Evolutionary conservation across 2,797 vertebrate species (phyloP), one percentile per base, ranked within the genome.

Genomic region (Decapterus maruadsi): DNA sequence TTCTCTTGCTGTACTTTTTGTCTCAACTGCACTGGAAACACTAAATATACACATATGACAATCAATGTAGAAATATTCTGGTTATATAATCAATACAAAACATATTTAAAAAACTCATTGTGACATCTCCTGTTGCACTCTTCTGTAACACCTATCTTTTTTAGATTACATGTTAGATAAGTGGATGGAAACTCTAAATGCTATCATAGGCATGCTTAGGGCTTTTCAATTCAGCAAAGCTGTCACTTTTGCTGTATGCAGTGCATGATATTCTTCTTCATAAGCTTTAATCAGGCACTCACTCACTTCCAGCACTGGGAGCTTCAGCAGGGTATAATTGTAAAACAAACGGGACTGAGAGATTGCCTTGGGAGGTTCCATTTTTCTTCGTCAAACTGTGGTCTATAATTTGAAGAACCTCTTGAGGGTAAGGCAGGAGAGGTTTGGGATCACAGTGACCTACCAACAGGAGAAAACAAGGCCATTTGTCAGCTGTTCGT

Each of bases 181-280:
- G 45, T 66, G 50, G 26, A 53, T 34, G 57, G n/a, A 78, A 46
- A 63, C 51, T 74, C 8, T 38, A 79, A 84, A 74, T 70, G 71
- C 46, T 60, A 65, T 65, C 56, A 78, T 42, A 70, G 60, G 57
- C 50, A 64, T n/a, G 55, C 75, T 81, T 63, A 34, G 19, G 72
- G 60, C 64, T 68, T 53, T 80, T 76, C 48, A 50, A 45, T 68
- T 77, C 68, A 62, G 77, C 76, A 85, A 69, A 76, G 73, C 76
- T 80, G 78, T 80, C 77, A 84, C 53, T 59, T 83, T 78, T 56
- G 72, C 72, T 69, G 54, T 77, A 42, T 66, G 79, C 68, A 34
- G 16, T 38, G 67, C 75, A 69, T 72, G 46, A 60, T 76, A 78
- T 81, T 84, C 63, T 71, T 77, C 77, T 66, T 80, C 40, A 73